Evolutionary conservation across 2,888 invertebrate genomes (phyloP).

Genomic region (Aleiodes leptofemur): DNA sequence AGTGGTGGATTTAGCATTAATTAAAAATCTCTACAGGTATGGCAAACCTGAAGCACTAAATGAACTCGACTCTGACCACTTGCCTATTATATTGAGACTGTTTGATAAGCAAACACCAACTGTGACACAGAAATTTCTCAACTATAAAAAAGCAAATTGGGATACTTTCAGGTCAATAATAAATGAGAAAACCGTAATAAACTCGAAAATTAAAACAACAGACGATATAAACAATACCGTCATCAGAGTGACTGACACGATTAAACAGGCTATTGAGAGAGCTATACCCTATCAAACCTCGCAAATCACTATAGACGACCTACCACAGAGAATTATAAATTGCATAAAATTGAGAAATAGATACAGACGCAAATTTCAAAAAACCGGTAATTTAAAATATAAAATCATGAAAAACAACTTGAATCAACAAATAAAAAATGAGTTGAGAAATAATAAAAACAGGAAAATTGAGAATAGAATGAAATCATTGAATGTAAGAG

Average conservation of each 20-base stretch:
- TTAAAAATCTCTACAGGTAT: neutral
- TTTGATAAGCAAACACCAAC: neutral
- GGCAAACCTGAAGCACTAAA: neutral
- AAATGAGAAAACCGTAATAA: neutral
- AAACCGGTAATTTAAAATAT: too few relatives aligned
- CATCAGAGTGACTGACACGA: neutral
- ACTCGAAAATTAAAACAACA: neutral
- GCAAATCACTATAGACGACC: neutral
- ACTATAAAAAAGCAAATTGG: conserved; percentile 25
- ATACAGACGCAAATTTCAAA: too few relatives aligned
- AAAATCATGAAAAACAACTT: too few relatives aligned
- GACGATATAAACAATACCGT: conserved; percentile 4
- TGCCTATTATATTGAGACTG: neutral
- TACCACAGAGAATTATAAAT: too few relatives aligned
- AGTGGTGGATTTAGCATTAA: conserved; percentile 1
- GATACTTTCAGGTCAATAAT: neutral
- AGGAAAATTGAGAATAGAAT: too few relatives aligned
- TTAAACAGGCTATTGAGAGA: neutral
- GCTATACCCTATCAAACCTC: neutral
- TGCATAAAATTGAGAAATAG: too few relatives aligned
- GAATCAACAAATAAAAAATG: too few relatives aligned
- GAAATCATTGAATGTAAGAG: too few relatives aligned
- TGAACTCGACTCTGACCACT: conserved; percentile 17
- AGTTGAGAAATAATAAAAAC: too few relatives aligned
- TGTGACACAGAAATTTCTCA: neutral